Evolutionary conservation across 1,140 invertebrate genomes (phyloP), one percentile per base, ranked within the genome.

Genomic region (Drosophila saltans): DNA sequence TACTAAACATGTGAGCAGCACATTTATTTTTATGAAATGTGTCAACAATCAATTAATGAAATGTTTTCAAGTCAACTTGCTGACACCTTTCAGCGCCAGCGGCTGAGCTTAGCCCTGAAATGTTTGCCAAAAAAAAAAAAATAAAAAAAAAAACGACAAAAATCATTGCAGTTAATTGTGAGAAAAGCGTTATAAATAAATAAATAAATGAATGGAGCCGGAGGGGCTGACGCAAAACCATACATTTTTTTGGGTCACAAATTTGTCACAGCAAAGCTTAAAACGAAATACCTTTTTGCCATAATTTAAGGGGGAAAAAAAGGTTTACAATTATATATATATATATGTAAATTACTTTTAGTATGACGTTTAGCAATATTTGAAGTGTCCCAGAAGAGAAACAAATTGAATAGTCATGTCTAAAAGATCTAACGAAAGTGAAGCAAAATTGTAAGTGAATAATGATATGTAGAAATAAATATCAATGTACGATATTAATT

Each of bases 141-240:
- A 39, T 57, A 21, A 39, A 45, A 40, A 59, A 21, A 16, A 59
- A 21, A 39, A 39, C 64, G 10, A 60, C 40, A 58, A 82, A 67
- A 67, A 75, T 86, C 83, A 86, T 73, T 76, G 69, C 59, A 59
- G 58, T 72, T 86, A 86, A 86, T 86, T 88, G 84, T 70, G 65
- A 75, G 59, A 73, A 77, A 72, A 77, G 78, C 89, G 84, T 89
- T 80, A 83, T 88, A 86, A 88, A 86, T 82, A 85, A 81, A 81
- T 67, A 77, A 78, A 78, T 78, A 81, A 81, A 74, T 69, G 71
- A 76, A 75, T 28, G 39, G 7, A 24, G 26, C 2, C 16, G 16
- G 16, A 16, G 16, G 48, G 60, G 73, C 73, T 55, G 73, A 36
- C 45, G 40, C 30, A 56, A 56, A 21, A 10, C 41, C 57, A 1